Percentiles rank a stretch among this genome's conserved stretches.
These are phyloP conservation scores for Trochalopteron elliotii DNA, from an alignment of 2,113 vertebrate species.

Conservation along the genomic window DNA sequence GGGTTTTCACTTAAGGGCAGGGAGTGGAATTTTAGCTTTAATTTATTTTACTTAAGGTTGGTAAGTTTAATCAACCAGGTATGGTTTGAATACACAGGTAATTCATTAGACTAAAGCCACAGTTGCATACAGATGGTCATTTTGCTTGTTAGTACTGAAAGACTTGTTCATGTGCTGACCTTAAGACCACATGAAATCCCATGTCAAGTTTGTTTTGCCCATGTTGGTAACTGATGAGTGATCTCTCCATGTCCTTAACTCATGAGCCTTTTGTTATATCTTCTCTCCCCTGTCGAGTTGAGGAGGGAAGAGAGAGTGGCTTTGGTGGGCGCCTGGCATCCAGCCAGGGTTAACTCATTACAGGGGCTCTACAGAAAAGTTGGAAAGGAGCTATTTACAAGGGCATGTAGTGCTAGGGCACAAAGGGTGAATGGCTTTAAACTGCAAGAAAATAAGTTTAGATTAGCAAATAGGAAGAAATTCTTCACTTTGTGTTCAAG, in stretches of 20 bases:
- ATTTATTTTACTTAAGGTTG: not conserved
- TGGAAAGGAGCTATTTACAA: not conserved
- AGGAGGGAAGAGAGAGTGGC: not conserved
- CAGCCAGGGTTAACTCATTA: not conserved
- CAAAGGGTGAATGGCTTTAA: not conserved
- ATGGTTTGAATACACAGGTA: not conserved
- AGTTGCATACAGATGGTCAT: not conserved
- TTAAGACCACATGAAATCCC: not conserved
- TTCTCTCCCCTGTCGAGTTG: not conserved
- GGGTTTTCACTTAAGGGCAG: not conserved
- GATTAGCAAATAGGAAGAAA: not conserved
- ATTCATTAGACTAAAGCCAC: not conserved
- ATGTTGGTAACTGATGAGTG: not conserved
- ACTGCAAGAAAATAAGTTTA: not conserved
- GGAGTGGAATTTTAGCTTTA: not conserved
- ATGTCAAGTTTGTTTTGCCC: not conserved
- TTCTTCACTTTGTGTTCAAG: not conserved
- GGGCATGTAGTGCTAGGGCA: no score
- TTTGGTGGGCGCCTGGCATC: not conserved
- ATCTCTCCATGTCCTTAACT: not conserved
- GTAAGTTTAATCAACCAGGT: constrained; percentile 3
- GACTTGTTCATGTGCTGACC: not conserved
- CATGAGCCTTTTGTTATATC: not conserved
- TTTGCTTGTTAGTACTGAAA: constrained; percentile 3
- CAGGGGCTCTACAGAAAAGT: not conserved